Evolutionary conservation across 2,888 invertebrate genomes (phyloP).

Genomic region (Strigamia transsilvanica): DNA sequence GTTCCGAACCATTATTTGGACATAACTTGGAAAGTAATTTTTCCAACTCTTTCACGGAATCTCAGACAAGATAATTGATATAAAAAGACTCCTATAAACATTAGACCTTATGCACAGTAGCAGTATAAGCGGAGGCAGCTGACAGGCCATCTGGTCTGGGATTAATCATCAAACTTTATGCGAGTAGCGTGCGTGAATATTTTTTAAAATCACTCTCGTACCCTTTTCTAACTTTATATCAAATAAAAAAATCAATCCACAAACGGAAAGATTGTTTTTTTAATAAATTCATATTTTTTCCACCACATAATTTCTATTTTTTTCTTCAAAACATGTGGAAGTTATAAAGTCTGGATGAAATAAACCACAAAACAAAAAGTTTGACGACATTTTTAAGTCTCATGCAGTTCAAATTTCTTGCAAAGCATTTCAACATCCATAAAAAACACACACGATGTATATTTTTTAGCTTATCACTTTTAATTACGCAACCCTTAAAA

Average conservation of each 20-base stretch:
- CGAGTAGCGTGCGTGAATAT: conserved; percentile 43
- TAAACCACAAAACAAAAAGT: conserved; percentile 47
- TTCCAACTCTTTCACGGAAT: conserved; percentile 45
- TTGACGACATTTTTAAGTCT: conserved; percentile 38
- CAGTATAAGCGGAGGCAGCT: conserved; percentile 34
- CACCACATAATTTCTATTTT: too few species aligned
- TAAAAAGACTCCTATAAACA: background rate
- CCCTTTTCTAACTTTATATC: conserved; percentile 43
- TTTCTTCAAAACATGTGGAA: background rate
- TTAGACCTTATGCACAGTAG: conserved; percentile 33
- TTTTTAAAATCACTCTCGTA: conserved; percentile 40
- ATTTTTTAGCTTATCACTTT: background rate
- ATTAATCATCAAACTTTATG: conserved; percentile 49
- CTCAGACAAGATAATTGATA: conserved; percentile 43
- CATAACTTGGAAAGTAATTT: conserved; percentile 5
- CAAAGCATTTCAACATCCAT: background rate
- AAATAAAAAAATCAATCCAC: conserved; percentile 19
- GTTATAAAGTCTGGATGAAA: conserved; percentile 34
- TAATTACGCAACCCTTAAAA: conserved; percentile 18
- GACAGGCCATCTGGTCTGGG: conserved; percentile 48
- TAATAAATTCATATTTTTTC: background rate
- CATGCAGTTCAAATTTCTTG: conserved; percentile 13
- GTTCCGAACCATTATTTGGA: background rate
- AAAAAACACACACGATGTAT: background rate
- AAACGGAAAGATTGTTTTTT: background rate